phyloP scores from a whole-genome alignment of 2,888 invertebrate species.

The Pecten maximus region DNA sequence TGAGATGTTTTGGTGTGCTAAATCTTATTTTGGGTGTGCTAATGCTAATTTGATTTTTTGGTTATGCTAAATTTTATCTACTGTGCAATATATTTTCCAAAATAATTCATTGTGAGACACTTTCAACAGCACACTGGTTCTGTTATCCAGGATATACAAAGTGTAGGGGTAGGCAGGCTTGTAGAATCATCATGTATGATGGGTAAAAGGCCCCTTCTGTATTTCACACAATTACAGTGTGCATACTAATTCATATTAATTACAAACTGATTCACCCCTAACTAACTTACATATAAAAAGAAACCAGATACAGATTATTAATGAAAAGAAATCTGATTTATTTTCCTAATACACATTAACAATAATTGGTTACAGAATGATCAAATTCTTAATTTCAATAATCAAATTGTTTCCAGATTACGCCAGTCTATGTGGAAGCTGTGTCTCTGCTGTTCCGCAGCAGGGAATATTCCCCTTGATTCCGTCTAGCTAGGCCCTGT shows the following conservation, averaged over 20 bases:
- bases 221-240: not conserved
- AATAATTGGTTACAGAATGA: not conserved
- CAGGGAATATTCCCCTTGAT: not conserved
- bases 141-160: not conserved
- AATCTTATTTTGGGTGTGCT: not conserved
- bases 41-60: too few relatives aligned
- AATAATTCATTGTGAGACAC: too few relatives aligned
- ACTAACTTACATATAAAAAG: not conserved
- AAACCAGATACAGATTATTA: not conserved
- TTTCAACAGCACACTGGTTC: not conserved
- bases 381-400: slow-evolving; percentile 29
- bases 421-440: not conserved
- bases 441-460: not conserved
- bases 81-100: not conserved
- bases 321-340: slow-evolving; percentile 6
- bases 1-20: not conserved
- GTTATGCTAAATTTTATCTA: too few relatives aligned
- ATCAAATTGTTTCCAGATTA: slow-evolving; percentile 9
- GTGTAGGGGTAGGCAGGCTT: not conserved
- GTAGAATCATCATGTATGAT: not conserved
- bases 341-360: not conserved
- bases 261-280: not conserved
- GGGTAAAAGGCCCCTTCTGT: not conserved
- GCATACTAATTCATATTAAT: not conserved
- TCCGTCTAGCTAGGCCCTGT: not conserved